Evolutionary conservation across 2,797 vertebrate genomes (phyloP).

Genomic region (Sebastes matsubarae): DNA sequence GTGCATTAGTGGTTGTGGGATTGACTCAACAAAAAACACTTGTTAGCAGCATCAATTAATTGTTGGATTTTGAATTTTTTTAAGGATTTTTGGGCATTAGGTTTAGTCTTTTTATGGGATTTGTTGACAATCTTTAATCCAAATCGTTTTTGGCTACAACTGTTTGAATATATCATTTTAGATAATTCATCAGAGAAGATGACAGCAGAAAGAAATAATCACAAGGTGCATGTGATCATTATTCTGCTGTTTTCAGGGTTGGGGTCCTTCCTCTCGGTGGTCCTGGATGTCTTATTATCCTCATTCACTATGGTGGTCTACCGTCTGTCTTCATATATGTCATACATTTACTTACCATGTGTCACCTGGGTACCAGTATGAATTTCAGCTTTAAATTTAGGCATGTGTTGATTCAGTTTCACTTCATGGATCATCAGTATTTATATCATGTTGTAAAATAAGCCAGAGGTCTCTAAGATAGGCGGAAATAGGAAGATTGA

Average conservation of each 20-base stretch:
- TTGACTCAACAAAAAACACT: not conserved
- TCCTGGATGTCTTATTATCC: slow-evolving; percentile 33
- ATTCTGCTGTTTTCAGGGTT: slow-evolving; percentile 4
- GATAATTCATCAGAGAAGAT: not conserved
- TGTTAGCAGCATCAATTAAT: no score
- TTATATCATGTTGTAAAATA: slow-evolving; percentile 12
- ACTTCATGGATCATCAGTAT: not conserved
- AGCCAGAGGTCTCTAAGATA: not conserved
- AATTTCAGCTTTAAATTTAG: not conserved
- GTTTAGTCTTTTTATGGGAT: not conserved
- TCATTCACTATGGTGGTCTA: slow-evolving; percentile 9
- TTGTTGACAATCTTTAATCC: not conserved
- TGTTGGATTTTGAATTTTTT: no score
- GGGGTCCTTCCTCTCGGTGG: not conserved
- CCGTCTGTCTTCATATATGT: slow-evolving; percentile 24
- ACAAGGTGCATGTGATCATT: not conserved
- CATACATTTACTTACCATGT: slow-evolving; percentile 17
- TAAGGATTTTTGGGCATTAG: no score
- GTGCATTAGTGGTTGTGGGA: not conserved
- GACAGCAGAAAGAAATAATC: not conserved
- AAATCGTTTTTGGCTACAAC: not conserved
- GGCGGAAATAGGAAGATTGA: slow-evolving; percentile 21
- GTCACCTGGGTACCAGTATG: not conserved
- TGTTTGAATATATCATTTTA: not conserved
- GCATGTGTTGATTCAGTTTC: not conserved